Percentiles rank a stretch among this genome's conserved stretches.
These are phyloP conservation scores for Ameiurus melas DNA, from an alignment of 2,113 vertebrate genomes.

Conservation along the genomic window DNA sequence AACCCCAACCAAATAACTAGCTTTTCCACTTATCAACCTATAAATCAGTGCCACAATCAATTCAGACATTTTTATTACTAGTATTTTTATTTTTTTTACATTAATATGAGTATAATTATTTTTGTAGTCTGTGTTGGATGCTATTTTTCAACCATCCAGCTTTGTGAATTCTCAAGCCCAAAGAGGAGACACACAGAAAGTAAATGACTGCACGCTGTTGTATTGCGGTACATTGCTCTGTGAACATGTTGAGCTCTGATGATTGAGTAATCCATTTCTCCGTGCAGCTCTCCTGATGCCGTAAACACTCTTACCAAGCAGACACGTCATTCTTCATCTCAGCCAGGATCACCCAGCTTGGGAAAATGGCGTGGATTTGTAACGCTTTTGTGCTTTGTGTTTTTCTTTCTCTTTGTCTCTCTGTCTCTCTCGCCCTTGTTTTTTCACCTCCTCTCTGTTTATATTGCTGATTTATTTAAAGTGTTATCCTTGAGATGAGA, in stretches of 20 bases:
- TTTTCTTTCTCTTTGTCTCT: conserved; percentile 53
- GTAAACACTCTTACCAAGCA: conserved; percentile 78
- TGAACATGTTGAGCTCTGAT: conserved; percentile 62
- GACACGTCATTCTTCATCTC: conserved; percentile 79
- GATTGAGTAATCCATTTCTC: conserved; percentile 80
- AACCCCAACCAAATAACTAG: background rate
- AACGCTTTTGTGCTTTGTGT: conserved; percentile 71
- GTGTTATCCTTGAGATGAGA: conserved; percentile 68
- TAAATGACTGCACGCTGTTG: conserved; percentile 74
- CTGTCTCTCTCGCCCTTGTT: conserved; percentile 40
- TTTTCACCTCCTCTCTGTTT: conserved; percentile 66
- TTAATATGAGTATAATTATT: conserved; percentile 27
- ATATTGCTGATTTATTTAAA: conserved; percentile 75
- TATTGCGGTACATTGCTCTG: conserved; percentile 69
- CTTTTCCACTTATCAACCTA: background rate
- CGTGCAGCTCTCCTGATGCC: conserved; percentile 73
- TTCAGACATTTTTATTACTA: background rate
- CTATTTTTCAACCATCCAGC: conserved; percentile 42
- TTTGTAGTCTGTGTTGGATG: background rate
- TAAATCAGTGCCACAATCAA: background rate
- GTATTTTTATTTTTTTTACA: too few relatives aligned
- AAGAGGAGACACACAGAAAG: background rate
- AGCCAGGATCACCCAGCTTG: conserved; percentile 65
- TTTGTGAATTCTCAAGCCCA: conserved; percentile 53
- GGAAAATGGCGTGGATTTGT: conserved; percentile 72